phyloP scores from a whole-genome alignment of 35 echinoderm and acorn worm genomes.

The Ophiothrix spiculata region DNA sequence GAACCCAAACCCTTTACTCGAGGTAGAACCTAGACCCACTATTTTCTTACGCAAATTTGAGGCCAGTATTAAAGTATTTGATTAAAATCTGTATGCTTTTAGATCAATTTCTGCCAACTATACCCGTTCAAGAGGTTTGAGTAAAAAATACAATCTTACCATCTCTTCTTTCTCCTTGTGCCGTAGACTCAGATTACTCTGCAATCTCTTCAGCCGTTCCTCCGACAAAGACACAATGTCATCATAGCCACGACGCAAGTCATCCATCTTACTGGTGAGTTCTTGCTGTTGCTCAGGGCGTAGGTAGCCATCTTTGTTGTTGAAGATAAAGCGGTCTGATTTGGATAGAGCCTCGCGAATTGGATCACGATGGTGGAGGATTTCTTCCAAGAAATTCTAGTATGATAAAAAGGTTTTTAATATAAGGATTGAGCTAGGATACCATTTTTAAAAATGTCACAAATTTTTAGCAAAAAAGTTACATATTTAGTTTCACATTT shows the following conservation, averaged over 20 bases:
- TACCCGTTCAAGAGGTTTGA: too few relatives aligned
- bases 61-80: too few relatives aligned
- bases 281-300: slow-evolving; percentile 83
- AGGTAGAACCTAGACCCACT: too few relatives aligned
- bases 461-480: background rate
- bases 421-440: too few relatives aligned
- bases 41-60: too few relatives aligned
- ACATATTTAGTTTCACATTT: too few relatives aligned
- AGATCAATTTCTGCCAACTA: too few relatives aligned
- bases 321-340: slow-evolving; percentile 81
- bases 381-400: slow-evolving; percentile 91
- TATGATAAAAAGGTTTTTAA: too few relatives aligned
- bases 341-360: slow-evolving; percentile 68
- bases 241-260: slow-evolving; percentile 40
- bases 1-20: too few relatives aligned
- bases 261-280: slow-evolving; percentile 59
- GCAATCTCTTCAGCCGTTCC: slow-evolving; percentile 56
- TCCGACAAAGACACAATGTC: slow-evolving; percentile 56
- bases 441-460: too few relatives aligned
- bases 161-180: slow-evolving; percentile 89
- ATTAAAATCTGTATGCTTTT: too few relatives aligned
- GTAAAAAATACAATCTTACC: slow-evolving; percentile 40
- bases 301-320: slow-evolving; percentile 85
- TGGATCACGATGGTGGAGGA: slow-evolving; percentile 80
- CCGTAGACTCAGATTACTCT: slow-evolving; percentile 43